A percentile compares a stretch with the other conserved stretches of the same genome.
Conservation (phyloP, 2,113 vertebrate species). For the Numenius arquata region DNA sequence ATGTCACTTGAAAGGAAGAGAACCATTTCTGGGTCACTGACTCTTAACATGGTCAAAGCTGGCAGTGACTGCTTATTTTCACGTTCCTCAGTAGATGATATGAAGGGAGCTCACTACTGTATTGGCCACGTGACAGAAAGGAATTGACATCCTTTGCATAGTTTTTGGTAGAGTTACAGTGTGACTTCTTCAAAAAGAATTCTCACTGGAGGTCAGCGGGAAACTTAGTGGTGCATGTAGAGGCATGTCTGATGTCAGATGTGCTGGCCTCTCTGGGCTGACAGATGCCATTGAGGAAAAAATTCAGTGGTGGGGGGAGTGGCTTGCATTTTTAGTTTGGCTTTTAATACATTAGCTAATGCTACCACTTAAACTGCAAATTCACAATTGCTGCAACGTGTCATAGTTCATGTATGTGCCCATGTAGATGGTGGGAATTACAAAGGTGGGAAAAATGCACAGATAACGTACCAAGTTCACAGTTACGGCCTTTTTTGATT, state of each 20-base stretch:
- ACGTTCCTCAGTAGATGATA: neutral
- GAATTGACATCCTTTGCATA: neutral
- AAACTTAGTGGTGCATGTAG: neutral
- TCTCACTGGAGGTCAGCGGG: neutral
- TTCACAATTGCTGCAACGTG: neutral
- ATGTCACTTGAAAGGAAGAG: neutral
- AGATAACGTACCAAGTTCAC: neutral
- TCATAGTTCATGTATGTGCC: neutral
- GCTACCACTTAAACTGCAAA: neutral
- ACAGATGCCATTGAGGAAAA: neutral
- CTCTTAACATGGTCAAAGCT: neutral
- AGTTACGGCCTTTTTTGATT: neutral
- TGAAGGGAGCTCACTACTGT: neutral
- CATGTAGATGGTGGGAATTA: neutral
- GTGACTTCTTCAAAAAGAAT: neutral
- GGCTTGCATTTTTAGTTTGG: neutral
- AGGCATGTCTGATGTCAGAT: neutral
- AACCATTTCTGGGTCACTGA: conserved; percentile 5
- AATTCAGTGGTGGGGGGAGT: neutral
- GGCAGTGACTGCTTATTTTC: neutral
- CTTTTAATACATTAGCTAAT: neutral
- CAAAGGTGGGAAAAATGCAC: neutral
- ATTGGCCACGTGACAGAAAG: neutral
- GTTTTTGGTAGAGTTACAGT: neutral
- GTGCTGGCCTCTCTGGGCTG: neutral